Evolutionary conservation across 2,113 vertebrate species (phyloP).

Genomic region (Serinus canaria): DNA sequence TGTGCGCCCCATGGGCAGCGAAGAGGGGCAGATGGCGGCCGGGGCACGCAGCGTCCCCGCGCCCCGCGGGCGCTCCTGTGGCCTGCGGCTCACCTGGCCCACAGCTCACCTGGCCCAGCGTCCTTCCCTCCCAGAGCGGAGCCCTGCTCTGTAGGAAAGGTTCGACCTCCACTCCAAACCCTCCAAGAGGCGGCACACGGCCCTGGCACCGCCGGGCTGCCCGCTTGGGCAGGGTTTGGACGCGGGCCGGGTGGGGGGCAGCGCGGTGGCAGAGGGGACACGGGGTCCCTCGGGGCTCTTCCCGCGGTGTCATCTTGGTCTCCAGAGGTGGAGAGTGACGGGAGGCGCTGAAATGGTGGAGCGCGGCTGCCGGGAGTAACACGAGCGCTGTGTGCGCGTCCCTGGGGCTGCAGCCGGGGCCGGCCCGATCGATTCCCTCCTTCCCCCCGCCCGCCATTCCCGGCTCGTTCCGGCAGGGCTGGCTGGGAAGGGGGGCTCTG

Average conservation of each 20-base stretch:
- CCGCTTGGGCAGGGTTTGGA: no score
- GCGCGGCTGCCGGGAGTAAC: not conserved
- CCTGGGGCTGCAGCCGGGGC: not conserved
- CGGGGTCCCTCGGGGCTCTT: not conserved
- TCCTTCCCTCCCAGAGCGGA: not conserved
- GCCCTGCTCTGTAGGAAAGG: rapidly evolving
- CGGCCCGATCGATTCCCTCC: not conserved
- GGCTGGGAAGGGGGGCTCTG: not conserved
- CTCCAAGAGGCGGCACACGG: not conserved
- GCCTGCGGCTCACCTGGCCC: not conserved
- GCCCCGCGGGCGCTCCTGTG: no score
- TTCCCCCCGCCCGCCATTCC: not conserved
- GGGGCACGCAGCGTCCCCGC: not conserved
- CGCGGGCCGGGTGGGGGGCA: not conserved
- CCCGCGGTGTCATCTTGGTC: not conserved
- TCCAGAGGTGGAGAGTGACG: not conserved
- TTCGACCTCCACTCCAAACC: not conserved
- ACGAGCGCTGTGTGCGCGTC: not conserved
- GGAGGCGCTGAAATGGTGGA: not conserved
- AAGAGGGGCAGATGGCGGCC: not conserved
- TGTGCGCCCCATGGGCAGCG: not conserved
- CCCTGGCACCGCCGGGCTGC: no score
- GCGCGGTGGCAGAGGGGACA: rapidly evolving
- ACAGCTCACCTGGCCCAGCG: not conserved
- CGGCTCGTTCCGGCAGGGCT: not conserved